A percentile compares a stretch with the other conserved stretches of the same genome.
Conservation (phyloP, 2,113 vertebrate genomes). For the Prinia subflava region DNA sequence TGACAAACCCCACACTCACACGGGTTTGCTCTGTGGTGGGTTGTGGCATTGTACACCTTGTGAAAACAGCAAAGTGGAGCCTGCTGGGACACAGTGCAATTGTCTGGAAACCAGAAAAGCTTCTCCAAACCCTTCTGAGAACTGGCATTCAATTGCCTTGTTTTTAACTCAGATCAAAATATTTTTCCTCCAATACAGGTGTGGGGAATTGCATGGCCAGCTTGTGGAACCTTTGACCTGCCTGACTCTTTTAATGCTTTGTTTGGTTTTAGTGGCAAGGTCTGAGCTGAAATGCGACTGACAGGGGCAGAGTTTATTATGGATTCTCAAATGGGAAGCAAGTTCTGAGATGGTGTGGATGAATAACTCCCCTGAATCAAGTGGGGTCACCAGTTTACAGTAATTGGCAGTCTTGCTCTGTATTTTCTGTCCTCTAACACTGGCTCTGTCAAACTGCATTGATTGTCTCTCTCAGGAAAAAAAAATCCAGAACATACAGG, state of each 20-base stretch:
- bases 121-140: neutral
- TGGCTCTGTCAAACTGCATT: neutral
- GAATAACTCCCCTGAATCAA: neutral
- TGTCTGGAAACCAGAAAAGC: neutral
- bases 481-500: rapidly evolving
- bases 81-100: neutral
- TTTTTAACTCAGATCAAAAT: neutral
- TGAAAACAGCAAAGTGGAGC: neutral
- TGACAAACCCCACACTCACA: neutral
- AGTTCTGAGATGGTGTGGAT: neutral
- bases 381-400: neutral
- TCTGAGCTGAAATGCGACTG: neutral
- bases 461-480: neutral
- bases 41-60: neutral
- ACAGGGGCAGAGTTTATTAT: neutral
- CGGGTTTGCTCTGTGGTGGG: neutral
- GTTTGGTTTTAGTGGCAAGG: neutral
- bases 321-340: neutral
- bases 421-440: neutral
- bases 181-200: neutral
- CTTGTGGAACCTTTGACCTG: neutral
- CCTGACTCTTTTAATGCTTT: neutral
- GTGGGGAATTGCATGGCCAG: neutral
- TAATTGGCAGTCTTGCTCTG: neutral
- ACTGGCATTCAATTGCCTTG: neutral